phyloP scores from a whole-genome alignment of 2,797 vertebrate species.

The Botia almorhae region DNA sequence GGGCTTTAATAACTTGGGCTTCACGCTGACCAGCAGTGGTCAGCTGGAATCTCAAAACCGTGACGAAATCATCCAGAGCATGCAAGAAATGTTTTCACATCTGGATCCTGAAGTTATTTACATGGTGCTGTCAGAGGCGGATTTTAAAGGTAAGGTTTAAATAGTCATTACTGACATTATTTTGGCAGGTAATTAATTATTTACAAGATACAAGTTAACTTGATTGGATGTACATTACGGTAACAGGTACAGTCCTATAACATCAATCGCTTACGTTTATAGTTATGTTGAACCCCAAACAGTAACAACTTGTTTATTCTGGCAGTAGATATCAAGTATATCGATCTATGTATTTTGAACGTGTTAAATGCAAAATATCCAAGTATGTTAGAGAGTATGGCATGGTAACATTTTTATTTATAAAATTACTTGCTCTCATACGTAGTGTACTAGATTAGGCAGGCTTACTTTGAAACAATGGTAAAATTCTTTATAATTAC shows the following conservation, averaged over 20 bases:
- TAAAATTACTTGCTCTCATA: neutral
- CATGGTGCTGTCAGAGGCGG: slow-evolving; percentile 93
- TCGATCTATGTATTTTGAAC: neutral
- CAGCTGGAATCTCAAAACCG: slow-evolving; percentile 63
- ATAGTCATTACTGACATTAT: neutral
- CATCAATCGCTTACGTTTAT: neutral
- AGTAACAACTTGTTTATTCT: neutral
- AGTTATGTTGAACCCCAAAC: neutral
- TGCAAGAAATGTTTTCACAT: slow-evolving; percentile 95
- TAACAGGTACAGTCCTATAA: no score
- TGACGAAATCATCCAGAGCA: slow-evolving; percentile 81
- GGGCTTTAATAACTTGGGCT: neutral
- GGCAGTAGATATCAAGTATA: neutral
- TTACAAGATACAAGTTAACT: neutral
- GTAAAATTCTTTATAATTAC: neutral
- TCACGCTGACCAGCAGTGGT: neutral
- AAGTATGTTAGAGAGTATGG: neutral
- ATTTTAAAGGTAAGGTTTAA: slow-evolving; percentile 89
- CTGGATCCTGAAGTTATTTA: slow-evolving; percentile 92
- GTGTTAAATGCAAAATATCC: neutral
- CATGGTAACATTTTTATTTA: neutral
- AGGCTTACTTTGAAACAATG: neutral
- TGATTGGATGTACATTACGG: neutral
- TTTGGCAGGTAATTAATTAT: neutral
- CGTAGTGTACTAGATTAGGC: no score